Conservation (phyloP, 2,888 invertebrate species). For the Caenorhabditis virilis region DNA sequence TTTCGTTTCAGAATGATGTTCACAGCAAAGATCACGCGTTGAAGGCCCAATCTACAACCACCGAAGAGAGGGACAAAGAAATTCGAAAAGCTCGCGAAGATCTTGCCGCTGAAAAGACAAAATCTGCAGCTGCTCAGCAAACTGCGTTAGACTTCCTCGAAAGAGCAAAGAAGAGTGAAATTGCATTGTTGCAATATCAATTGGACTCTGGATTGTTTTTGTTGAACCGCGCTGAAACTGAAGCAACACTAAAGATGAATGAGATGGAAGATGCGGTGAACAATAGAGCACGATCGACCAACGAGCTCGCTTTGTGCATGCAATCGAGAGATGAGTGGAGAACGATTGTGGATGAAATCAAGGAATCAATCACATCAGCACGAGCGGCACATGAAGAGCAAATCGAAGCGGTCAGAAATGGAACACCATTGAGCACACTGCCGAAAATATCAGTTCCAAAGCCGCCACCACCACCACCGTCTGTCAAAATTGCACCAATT, state of each 20-base stretch:
- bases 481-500: constrained; percentile 27
- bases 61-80: constrained; percentile 52
- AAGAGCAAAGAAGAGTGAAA: constrained; percentile 58
- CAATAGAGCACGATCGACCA: constrained; percentile 2
- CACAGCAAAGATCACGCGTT: constrained; percentile 3
- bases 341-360: constrained; percentile 17
- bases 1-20: constrained; percentile 1
- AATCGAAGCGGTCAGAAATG: constrained; percentile 52
- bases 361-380: constrained; percentile 36
- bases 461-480: constrained; percentile 54
- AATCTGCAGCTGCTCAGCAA: constrained; percentile 13
- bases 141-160: constrained; percentile 41
- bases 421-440: constrained; percentile 55
- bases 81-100: constrained; percentile 48
- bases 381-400: constrained; percentile 49
- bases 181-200: constrained; percentile 53
- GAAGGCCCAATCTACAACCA: constrained; percentile 42
- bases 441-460: constrained; percentile 55
- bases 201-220: constrained; percentile 54
- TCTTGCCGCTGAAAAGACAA: constrained; percentile 44
- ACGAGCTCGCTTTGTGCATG: constrained; percentile 9
- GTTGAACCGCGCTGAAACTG: constrained; percentile 58
- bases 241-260: constrained; percentile 36
- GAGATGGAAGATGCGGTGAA: constrained; percentile 26
- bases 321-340: constrained; percentile 23